Percentiles rank a stretch among this genome's conserved stretches.
These are phyloP conservation scores for Micrasema longulum DNA, from an alignment of 1,140 invertebrate species.

Conservation along the genomic window DNA sequence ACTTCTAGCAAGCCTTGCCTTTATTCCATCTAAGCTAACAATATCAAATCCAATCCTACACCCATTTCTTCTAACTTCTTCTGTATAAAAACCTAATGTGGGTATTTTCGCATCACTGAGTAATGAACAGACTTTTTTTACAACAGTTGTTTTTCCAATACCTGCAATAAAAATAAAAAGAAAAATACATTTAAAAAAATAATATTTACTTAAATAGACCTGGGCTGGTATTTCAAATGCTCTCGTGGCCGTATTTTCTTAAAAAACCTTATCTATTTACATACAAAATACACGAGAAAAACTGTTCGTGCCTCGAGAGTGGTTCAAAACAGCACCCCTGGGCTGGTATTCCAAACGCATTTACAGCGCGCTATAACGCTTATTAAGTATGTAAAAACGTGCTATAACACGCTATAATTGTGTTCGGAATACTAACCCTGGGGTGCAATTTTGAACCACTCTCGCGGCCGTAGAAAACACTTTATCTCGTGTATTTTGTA, in stretches of 20 bases:
- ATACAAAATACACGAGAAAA: neutral
- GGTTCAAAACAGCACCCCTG: too few species aligned
- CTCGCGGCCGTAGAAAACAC: too few species aligned
- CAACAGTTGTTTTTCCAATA: constrained; percentile 69
- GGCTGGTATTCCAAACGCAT: too few species aligned
- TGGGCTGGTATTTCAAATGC: too few species aligned
- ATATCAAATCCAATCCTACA: constrained; percentile 68
- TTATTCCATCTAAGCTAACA: constrained; percentile 62
- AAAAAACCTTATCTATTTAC: constrained; percentile 4
- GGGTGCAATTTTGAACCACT: too few species aligned
- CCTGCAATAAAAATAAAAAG: constrained; percentile 59
- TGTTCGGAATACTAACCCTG: too few species aligned
- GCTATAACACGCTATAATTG: too few species aligned
- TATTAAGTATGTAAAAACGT: neutral
- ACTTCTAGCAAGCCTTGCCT: constrained; percentile 62
- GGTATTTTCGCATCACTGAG: constrained; percentile 57
- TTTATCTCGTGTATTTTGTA: too few species aligned
- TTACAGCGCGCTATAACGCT: too few species aligned
- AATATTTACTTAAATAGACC: too few species aligned
- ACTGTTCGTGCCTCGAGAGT: neutral
- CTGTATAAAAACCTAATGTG: constrained; percentile 68
- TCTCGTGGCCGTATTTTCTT: too few species aligned
- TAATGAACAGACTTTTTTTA: constrained; percentile 61
- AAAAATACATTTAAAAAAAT: too few species aligned
- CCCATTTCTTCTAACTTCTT: constrained; percentile 64